Conservation (phyloP, 2,113 vertebrate genomes). For the Malurus elegans region DNA sequence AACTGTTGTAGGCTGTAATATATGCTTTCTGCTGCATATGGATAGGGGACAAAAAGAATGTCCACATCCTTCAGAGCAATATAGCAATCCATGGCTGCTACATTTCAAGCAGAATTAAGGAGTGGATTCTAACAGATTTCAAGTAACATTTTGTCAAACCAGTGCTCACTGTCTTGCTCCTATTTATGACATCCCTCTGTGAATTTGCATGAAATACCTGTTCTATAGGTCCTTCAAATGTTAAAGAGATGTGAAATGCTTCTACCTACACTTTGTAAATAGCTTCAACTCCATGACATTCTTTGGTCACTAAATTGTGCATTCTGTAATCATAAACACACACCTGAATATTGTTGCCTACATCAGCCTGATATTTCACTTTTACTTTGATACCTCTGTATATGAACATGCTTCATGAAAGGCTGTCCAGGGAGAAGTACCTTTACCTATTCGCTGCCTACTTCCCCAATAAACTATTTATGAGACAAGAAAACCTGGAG, state of each 20-base stretch:
- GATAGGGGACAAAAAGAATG: not conserved
- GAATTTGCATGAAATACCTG: not conserved
- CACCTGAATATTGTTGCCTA: not conserved
- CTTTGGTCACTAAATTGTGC: not conserved
- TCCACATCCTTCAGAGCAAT: fast-evolving
- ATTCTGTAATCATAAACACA: not conserved
- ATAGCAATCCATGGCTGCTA: not conserved
- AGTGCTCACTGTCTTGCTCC: not conserved
- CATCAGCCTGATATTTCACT: not conserved
- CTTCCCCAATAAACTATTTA: not conserved
- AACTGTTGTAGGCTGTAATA: not conserved
- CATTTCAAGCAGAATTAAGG: not conserved
- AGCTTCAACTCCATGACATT: not conserved
- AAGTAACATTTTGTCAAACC: not conserved
- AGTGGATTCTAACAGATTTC: not conserved
- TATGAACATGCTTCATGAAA: not conserved
- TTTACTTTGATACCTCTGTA: not conserved
- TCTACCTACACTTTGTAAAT: not conserved
- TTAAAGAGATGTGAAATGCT: not conserved
- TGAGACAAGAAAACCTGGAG: not conserved
- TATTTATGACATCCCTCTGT: not conserved
- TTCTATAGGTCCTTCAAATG: not conserved
- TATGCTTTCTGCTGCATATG: not conserved
- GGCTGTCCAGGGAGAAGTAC: not conserved
- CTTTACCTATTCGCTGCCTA: not conserved